phyloP scores from a whole-genome alignment of 2,888 invertebrate genomes.

The Ecliptopera silaceata region DNA sequence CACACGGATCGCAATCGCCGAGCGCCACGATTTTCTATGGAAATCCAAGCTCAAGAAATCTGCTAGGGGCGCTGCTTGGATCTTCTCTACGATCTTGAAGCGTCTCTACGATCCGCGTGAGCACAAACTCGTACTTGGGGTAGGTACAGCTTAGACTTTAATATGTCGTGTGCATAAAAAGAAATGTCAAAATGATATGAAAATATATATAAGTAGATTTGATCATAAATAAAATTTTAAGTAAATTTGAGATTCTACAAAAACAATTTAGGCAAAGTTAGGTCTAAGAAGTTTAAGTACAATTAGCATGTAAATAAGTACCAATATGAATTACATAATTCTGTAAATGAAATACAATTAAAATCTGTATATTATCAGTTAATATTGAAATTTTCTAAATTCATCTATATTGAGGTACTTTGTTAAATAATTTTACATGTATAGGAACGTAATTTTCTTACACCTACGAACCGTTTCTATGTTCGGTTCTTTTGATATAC shows the following conservation, averaged over 20 bases:
- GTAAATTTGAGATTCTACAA: conserved; percentile 42
- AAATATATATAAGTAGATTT: conserved; percentile 21
- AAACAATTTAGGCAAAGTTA: conserved; percentile 12
- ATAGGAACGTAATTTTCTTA: conserved; percentile 72
- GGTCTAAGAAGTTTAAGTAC: conserved; percentile 25
- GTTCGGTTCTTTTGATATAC: too few relatives aligned
- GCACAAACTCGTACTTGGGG: too few relatives aligned
- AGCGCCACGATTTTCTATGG: too few relatives aligned
- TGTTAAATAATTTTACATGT: conserved; percentile 53
- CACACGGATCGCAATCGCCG: too few relatives aligned
- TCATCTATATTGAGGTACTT: conserved; percentile 51
- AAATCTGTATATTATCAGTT: not conserved
- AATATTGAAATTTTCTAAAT: conserved; percentile 5
- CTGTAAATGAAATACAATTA: not conserved
- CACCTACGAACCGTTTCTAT: conserved; percentile 22
- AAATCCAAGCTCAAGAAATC: too few relatives aligned
- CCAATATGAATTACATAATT: not conserved
- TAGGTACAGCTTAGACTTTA: not conserved
- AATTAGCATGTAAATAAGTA: conserved; percentile 25
- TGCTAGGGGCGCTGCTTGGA: too few relatives aligned
- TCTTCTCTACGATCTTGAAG: too few relatives aligned
- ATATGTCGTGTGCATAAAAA: not conserved
- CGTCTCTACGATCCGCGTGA: too few relatives aligned
- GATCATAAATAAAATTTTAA: conserved; percentile 34
- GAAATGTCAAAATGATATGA: conserved; percentile 17